A percentile compares a stretch with the other conserved stretches of the same genome.
These are phyloP conservation scores for Eristalis intricaria DNA, from an alignment of 2,888 invertebrate species.

Conservation along the genomic window DNA sequence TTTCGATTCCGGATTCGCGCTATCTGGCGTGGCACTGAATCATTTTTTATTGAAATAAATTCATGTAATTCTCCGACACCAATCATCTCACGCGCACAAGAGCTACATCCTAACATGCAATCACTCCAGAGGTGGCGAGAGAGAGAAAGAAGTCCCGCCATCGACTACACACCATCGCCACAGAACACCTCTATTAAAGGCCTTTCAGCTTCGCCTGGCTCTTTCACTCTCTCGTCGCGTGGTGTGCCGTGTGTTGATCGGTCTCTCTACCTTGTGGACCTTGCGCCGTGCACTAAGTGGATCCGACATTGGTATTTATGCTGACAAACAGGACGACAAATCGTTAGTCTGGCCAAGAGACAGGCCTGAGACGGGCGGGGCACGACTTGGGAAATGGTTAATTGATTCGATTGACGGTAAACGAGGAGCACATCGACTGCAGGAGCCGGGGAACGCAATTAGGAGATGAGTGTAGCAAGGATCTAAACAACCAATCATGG, in stretches of 20 bases:
- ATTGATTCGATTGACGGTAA: slow-evolving; percentile 41
- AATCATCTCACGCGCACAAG: slow-evolving; percentile 67
- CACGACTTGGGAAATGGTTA: slow-evolving; percentile 32
- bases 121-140: slow-evolving; percentile 35
- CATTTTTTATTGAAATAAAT: slow-evolving; percentile 72
- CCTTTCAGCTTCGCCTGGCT: slow-evolving; percentile 7
- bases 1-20: slow-evolving; percentile 56
- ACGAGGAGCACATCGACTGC: slow-evolving; percentile 1
- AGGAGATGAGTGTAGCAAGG: slow-evolving; percentile 22
- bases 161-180: slow-evolving; percentile 3
- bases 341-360: slow-evolving; percentile 49
- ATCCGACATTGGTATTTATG: slow-evolving; percentile 72
- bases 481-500: slow-evolving; percentile 44
- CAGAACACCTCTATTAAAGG: slow-evolving; percentile 66
- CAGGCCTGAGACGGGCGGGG: slow-evolving; percentile 20
- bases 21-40: slow-evolving; percentile 51
- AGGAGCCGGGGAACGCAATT: slow-evolving; percentile 18
- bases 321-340: slow-evolving; percentile 73
- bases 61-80: slow-evolving; percentile 69
- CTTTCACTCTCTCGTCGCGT: not conserved
- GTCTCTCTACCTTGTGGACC: slow-evolving; percentile 17
- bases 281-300: slow-evolving; percentile 58
- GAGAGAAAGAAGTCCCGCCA: slow-evolving; percentile 1
- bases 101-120: slow-evolving; percentile 61
- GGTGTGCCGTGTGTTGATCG: not conserved